phyloP scores from a whole-genome alignment of 2,797 vertebrate species.

The Anguilla obscura region DNA sequence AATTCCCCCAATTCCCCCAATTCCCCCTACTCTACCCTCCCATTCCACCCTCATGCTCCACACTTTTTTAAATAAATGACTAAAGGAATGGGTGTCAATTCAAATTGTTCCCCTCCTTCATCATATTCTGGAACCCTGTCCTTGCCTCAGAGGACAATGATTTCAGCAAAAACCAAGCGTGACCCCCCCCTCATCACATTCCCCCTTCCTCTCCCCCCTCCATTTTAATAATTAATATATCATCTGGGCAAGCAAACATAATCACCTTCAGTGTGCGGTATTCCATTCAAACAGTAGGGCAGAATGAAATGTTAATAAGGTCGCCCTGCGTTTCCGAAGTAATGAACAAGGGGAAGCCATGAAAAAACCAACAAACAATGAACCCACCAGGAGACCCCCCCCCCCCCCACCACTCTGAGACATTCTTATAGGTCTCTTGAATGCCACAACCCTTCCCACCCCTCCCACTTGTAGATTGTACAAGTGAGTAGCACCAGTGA shows the following conservation, averaged over 20 bases:
- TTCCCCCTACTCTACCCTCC: neutral
- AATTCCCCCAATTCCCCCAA: neutral
- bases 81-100: neutral
- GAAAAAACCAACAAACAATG: neutral
- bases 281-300: constrained; percentile 21
- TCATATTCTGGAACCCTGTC: constrained; percentile 49
- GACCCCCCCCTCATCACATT: constrained; percentile 41
- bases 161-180: constrained; percentile 53
- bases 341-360: constrained; percentile 7
- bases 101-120: constrained; percentile 43
- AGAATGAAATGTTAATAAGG: constrained; percentile 32
- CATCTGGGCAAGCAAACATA: constrained; percentile 30
- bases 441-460: neutral
- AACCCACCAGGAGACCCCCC: neutral
- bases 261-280: constrained; percentile 22
- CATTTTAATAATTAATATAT: constrained; percentile 32
- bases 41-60: neutral
- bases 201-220: neutral
- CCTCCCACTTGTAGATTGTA: neutral
- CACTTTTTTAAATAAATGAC: constrained; percentile 6
- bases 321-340: neutral
- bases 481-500: neutral
- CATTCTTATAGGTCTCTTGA: neutral
- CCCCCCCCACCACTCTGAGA: neutral
- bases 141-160: constrained; percentile 53